Evolutionary conservation across 1,140 invertebrate species (phyloP).

Genomic region (Drosophila repleta): DNA sequence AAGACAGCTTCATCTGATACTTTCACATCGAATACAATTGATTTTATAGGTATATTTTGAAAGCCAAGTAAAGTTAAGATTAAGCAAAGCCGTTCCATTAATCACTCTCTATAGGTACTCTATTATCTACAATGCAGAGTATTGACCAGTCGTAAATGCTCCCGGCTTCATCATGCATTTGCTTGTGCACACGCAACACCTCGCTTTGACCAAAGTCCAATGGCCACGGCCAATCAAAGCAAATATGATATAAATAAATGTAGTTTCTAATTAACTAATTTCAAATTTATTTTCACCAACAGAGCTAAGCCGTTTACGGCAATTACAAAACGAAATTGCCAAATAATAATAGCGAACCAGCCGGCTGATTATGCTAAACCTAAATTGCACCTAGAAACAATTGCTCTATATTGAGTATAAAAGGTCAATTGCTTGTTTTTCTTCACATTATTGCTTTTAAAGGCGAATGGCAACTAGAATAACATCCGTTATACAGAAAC

Average conservation of each 20-base stretch:
- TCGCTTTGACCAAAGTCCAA: constrained; percentile 21
- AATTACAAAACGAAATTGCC: constrained; percentile 60
- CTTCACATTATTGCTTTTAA: no score
- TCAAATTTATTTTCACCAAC: constrained; percentile 62
- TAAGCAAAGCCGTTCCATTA: no score
- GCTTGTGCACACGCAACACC: constrained; percentile 26
- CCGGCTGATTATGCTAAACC: neutral
- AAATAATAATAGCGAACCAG: constrained; percentile 19
- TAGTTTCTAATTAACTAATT: constrained; percentile 68
- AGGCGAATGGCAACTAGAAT: no score
- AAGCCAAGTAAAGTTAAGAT: no score
- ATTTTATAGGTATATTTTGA: no score
- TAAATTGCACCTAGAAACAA: neutral
- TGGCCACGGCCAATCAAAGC: constrained; percentile 29
- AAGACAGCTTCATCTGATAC: no score
- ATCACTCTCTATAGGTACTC: no score
- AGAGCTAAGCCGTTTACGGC: constrained; percentile 39
- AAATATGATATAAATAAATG: constrained; percentile 33
- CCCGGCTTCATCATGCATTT: constrained; percentile 27
- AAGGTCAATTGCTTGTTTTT: no score
- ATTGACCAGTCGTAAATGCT: neutral
- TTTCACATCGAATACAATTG: no score
- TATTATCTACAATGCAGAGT: neutral
- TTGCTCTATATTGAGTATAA: neutral
- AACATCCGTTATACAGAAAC: no score